These are phyloP conservation scores for Synodontis membranacea DNA, from an alignment of 2,113 vertebrate genomes.

Conservation along the genomic window DNA sequence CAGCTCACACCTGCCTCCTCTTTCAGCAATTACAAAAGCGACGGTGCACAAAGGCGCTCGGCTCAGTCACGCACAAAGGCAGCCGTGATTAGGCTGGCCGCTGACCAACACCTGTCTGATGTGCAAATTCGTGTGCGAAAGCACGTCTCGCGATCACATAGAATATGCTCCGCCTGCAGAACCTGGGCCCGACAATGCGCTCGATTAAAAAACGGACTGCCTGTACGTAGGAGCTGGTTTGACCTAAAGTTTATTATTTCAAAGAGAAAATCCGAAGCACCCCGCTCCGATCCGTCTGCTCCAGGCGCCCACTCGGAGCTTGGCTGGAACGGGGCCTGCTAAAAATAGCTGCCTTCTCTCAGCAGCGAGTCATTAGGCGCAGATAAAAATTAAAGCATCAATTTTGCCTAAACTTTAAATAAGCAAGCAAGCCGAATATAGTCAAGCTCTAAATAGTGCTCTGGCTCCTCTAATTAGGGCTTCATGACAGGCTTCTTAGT, in stretches of 20 bases:
- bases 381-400: conserved; percentile 47
- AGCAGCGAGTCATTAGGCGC: conserved; percentile 32
- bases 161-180: conserved; percentile 7
- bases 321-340: conserved; percentile 29
- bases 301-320: conserved; percentile 34
- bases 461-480: conserved; percentile 43
- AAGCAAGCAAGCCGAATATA: conserved; percentile 39
- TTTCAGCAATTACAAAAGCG: conserved; percentile 48
- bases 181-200: conserved; percentile 16
- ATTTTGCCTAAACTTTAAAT: conserved; percentile 44
- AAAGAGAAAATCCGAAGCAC: conserved; percentile 24
- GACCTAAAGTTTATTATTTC: conserved; percentile 43
- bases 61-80: conserved; percentile 36
- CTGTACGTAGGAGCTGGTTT: conserved; percentile 27
- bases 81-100: conserved; percentile 33
- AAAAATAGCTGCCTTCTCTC: conserved; percentile 39
- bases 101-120: conserved; percentile 48
- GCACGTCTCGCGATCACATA: conserved; percentile 27
- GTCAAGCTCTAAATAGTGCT: conserved; percentile 39
- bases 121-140: conserved; percentile 44
- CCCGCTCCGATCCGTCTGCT: conserved; percentile 34
- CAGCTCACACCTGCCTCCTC: conserved; percentile 51
- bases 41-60: conserved; percentile 31
- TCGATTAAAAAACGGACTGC: conserved; percentile 47
- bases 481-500: conserved; percentile 35